Evolutionary conservation across 2,888 invertebrate species (phyloP).

Genomic region (Oxyteleia sp.): DNA sequence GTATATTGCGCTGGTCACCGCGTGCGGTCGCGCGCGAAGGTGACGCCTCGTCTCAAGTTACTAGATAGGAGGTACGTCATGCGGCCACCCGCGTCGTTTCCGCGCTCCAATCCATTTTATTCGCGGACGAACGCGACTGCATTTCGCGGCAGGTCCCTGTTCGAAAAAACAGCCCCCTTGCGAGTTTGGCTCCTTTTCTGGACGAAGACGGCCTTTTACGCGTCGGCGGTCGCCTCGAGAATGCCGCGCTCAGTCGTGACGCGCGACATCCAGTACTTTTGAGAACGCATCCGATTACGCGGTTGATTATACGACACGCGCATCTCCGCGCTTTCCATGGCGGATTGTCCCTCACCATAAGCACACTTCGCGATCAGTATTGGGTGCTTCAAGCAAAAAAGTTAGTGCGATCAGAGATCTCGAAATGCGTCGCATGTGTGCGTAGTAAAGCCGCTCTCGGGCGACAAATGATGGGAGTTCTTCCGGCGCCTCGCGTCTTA

Average conservation of each 20-base stretch:
- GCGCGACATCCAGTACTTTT: no score
- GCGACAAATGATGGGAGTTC: conserved; percentile 8
- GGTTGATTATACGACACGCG: not conserved
- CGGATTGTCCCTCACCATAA: not conserved
- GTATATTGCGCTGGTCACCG: not conserved
- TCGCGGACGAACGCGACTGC: no score
- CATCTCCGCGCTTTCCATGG: not conserved
- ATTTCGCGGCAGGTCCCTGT: no score
- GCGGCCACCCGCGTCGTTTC: no score
- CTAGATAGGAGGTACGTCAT: no score
- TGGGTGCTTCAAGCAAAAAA: conserved; percentile 5
- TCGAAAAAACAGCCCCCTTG: no score
- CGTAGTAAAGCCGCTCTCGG: no score
- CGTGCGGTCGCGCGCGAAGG: no score
- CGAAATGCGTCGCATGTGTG: not conserved
- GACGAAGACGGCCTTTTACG: no score
- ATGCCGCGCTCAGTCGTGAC: not conserved
- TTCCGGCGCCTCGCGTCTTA: not conserved
- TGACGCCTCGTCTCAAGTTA: no score
- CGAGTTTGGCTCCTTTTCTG: no score
- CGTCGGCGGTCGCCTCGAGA: not conserved
- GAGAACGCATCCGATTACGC: not conserved
- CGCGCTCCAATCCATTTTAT: no score
- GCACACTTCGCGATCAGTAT: not conserved
- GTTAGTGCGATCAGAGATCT: not conserved